Percentiles rank a stretch among this genome's conserved stretches.
These are phyloP conservation scores for Azorinus chamasolen DNA, from an alignment of 2,888 invertebrate species.

Conservation along the genomic window DNA sequence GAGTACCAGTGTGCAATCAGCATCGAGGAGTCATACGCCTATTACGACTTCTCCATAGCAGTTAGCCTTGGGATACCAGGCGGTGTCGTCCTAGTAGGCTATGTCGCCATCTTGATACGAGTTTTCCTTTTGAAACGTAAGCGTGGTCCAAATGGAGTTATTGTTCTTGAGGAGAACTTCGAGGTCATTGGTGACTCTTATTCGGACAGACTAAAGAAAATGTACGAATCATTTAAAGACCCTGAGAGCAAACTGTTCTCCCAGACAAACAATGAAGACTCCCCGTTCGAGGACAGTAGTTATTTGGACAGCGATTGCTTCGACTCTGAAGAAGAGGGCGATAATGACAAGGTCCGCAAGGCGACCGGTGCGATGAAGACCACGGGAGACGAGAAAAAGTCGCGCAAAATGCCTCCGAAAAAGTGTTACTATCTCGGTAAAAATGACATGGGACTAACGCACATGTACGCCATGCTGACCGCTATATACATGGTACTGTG, in stretches of 20 bases:
- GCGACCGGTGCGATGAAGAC: neutral
- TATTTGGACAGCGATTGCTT: constrained; percentile 54
- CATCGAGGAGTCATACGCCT: constrained; percentile 61
- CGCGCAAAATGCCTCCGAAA: constrained; percentile 16
- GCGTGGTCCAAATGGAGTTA: constrained; percentile 50
- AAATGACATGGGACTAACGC: constrained; percentile 63
- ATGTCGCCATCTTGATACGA: constrained; percentile 61
- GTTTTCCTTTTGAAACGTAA: constrained; percentile 49
- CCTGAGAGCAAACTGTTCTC: constrained; percentile 63
- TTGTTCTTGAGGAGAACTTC: constrained; percentile 68
- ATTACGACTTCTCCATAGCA: constrained; percentile 70
- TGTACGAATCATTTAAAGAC: constrained; percentile 68
- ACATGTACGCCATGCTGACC: constrained; percentile 63
- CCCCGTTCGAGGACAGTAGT: constrained; percentile 53
- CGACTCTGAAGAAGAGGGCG: constrained; percentile 58
- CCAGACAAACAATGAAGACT: constrained; percentile 55
- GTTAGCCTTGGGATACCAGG: constrained; percentile 70
- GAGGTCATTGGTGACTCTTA: constrained; percentile 68
- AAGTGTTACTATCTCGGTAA: constrained; percentile 61
- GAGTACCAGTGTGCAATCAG: constrained; percentile 75
- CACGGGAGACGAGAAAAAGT: neutral
- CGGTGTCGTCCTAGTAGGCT: constrained; percentile 52
- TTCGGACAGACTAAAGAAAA: constrained; percentile 66
- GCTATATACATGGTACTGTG: constrained; percentile 64
- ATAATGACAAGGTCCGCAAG: constrained; percentile 14